Evolutionary conservation across 35 echinoderm and acorn worm genomes (phyloP).

Genomic region (Acanthaster planci): DNA sequence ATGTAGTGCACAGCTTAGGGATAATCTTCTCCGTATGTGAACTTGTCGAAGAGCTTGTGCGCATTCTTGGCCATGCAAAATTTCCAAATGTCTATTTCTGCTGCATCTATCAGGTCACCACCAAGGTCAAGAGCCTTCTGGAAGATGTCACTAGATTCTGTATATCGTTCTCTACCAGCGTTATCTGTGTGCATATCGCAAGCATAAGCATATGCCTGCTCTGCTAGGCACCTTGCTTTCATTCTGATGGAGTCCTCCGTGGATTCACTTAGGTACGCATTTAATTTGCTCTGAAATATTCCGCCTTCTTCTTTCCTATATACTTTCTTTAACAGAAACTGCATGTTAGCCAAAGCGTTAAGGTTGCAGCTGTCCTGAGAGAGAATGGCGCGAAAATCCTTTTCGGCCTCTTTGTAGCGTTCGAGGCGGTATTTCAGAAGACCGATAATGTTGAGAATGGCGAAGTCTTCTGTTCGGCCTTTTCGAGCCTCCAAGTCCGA

Average conservation of each 20-base stretch:
- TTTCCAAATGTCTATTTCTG: not conserved
- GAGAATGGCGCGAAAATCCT: not conserved
- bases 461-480: not conserved
- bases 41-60: not conserved
- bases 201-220: constrained; percentile 2
- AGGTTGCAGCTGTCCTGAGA: not conserved
- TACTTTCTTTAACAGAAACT: not conserved
- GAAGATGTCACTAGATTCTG: not conserved
- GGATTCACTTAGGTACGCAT: not conserved
- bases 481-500: not conserved
- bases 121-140: not conserved
- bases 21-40: not conserved
- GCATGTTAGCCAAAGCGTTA: not conserved
- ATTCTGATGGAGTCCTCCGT: not conserved
- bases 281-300: not conserved
- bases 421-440: not conserved
- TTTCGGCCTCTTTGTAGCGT: not conserved
- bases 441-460: not conserved
- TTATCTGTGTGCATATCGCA: constrained; percentile 7
- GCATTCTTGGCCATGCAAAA: not conserved
- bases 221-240: constrained; percentile 18
- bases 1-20: not conserved
- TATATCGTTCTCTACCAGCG: not conserved
- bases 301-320: not conserved
- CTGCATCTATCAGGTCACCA: not conserved